Conservation (phyloP, 2,113 vertebrate species). For the Blennius ocellaris region DNA sequence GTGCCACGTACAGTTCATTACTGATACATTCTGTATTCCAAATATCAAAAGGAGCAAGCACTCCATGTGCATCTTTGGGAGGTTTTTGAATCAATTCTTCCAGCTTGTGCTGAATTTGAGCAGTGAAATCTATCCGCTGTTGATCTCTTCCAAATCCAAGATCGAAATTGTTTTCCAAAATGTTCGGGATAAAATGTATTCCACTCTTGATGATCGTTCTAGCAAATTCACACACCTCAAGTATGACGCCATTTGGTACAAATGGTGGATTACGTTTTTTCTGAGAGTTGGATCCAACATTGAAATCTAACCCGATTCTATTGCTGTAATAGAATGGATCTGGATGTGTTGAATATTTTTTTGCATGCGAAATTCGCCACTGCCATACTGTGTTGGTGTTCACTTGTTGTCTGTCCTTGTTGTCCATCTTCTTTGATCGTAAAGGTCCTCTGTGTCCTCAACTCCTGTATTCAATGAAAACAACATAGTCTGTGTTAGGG, state of each 20-base stretch:
- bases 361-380: constrained; percentile 28
- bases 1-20: background rate
- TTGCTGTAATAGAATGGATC: constrained; percentile 30
- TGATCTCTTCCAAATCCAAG: constrained; percentile 42
- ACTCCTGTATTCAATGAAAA: constrained; percentile 13
- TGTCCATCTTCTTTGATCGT: background rate
- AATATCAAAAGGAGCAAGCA: constrained; percentile 25
- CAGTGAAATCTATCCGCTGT: constrained; percentile 21
- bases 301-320: constrained; percentile 38
- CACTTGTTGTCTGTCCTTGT: background rate
- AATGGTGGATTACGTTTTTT: constrained; percentile 19
- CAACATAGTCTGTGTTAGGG: too few relatives aligned
- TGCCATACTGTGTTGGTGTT: constrained; percentile 41
- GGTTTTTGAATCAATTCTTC: constrained; percentile 19
- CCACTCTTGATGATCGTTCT: constrained; percentile 19
- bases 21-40: background rate
- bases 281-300: constrained; percentile 8
- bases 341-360: background rate
- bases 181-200: constrained; percentile 24
- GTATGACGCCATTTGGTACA: constrained; percentile 37
- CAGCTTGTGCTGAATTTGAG: constrained; percentile 20
- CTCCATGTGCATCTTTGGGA: constrained; percentile 17
- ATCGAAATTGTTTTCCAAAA: constrained; percentile 46
- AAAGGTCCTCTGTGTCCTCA: background rate
- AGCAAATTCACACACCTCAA: constrained; percentile 49